These are phyloP conservation scores for Tragelaphus strepsiceros DNA, from an alignment of 2,113 vertebrate genomes.

Conservation along the genomic window DNA sequence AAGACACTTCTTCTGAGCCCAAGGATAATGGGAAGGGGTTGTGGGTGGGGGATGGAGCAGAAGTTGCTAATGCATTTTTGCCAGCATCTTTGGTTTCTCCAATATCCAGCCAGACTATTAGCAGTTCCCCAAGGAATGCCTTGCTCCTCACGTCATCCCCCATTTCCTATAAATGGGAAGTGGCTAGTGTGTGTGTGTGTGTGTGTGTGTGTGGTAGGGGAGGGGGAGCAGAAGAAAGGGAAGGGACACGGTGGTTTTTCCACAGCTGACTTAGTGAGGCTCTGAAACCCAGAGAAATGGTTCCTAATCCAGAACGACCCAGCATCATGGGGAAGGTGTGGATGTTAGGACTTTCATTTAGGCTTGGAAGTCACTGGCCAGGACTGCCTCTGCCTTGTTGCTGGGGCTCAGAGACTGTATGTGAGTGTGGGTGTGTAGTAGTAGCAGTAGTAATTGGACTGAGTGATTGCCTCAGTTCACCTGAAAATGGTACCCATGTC, in stretches of 20 bases:
- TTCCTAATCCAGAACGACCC: not conserved
- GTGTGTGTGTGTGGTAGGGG: not conserved
- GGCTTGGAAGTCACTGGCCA: not conserved
- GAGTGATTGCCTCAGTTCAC: not conserved
- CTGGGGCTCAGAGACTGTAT: not conserved
- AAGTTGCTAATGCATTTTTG: constrained; percentile 66
- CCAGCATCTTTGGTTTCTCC: constrained; percentile 72
- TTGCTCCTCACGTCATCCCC: constrained; percentile 61
- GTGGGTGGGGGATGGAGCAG: not conserved
- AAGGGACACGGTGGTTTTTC: constrained; percentile 14
- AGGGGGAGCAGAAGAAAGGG: not conserved
- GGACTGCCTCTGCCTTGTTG: not conserved
- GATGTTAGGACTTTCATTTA: not conserved
- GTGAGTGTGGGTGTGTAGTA: not conserved
- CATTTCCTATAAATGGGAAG: constrained; percentile 72
- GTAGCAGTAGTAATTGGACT: not conserved
- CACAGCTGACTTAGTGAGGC: not conserved
- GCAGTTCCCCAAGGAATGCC: constrained; percentile 66
- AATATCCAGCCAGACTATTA: constrained; percentile 72
- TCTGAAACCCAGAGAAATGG: not conserved
- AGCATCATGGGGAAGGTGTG: not conserved
- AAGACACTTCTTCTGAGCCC: constrained; percentile 1
- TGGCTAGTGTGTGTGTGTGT: constrained; percentile 22
- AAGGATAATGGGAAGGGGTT: constrained; percentile 48
- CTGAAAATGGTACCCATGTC: not conserved